Evolutionary conservation across 2,113 vertebrate genomes (phyloP).

Genomic region (Thryonomys swinderianus): DNA sequence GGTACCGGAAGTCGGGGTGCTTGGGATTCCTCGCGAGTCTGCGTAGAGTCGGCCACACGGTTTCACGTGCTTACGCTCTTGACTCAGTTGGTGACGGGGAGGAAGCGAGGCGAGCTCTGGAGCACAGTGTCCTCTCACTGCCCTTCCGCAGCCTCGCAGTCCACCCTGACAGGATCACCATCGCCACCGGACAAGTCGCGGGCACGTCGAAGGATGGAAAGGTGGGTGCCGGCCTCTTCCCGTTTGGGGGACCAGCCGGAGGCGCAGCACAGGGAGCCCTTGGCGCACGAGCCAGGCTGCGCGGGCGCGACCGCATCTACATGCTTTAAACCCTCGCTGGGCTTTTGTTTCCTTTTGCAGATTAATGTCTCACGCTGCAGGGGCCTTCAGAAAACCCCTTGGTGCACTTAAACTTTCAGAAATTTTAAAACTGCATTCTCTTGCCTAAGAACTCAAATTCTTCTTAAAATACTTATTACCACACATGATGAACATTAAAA

Average conservation of each 20-base stretch:
- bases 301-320: neutral
- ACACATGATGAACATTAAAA: neutral
- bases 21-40: neutral
- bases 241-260: neutral
- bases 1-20: neutral
- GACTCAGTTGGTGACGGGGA: neutral
- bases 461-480: neutral
- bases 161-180: slow-evolving; percentile 99
- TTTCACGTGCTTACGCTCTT: neutral
- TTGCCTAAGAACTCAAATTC: neutral
- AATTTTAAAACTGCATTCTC: neutral
- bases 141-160: slow-evolving; percentile 92
- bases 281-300: neutral
- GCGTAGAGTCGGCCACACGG: neutral
- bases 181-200: slow-evolving; percentile 98
- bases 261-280: neutral
- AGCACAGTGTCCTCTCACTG: slow-evolving; percentile 19
- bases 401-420: neutral
- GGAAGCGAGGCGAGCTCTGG: neutral
- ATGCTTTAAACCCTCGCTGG: neutral
- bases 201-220: slow-evolving; percentile 98
- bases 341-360: neutral
- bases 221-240: slow-evolving; percentile 86
- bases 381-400: neutral
- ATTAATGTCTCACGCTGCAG: neutral